Conservation (phyloP, 2,888 invertebrate species). For the Rotaria sp. region DNA sequence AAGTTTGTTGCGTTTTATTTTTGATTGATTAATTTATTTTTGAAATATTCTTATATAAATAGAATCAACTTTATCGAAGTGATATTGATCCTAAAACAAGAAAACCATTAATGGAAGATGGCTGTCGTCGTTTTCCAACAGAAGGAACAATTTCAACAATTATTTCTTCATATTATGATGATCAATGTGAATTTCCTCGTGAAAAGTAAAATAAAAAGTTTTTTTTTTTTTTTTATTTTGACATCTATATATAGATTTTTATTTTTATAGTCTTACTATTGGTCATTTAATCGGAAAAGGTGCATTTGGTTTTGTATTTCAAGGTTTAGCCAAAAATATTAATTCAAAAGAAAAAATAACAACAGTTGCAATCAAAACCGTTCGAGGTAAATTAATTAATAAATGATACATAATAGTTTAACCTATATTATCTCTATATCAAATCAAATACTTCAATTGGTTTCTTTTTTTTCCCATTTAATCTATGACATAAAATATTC, state of each 20-base stretch:
- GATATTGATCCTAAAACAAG: slow-evolving; percentile 10
- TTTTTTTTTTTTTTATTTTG: neutral
- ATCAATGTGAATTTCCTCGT: slow-evolving; percentile 38
- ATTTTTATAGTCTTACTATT: slow-evolving; percentile 5
- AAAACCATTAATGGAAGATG: neutral
- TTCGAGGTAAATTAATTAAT: slow-evolving; percentile 25
- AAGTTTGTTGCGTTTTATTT: neutral
- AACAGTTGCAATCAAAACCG: slow-evolving; percentile 38
- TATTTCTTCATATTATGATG: slow-evolving; percentile 28
- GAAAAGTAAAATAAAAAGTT: neutral
- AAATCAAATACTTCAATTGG: too few species aligned
- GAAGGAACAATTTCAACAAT: slow-evolving; percentile 26
- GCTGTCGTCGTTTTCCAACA: slow-evolving; percentile 3
- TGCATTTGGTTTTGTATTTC: slow-evolving; percentile 38
- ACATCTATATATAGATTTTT: neutral
- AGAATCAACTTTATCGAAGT: slow-evolving; percentile 30
- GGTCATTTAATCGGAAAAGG: slow-evolving; percentile 37
- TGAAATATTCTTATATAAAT: neutral
- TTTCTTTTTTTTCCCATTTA: too few species aligned
- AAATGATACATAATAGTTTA: neutral
- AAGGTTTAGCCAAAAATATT: slow-evolving; percentile 34
- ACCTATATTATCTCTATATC: too few species aligned
- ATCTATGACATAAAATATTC: too few species aligned
- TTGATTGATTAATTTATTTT: neutral
- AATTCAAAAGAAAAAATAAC: slow-evolving; percentile 19